Evolutionary conservation across 2,888 invertebrate genomes (phyloP).

Genomic region (Alitta virens): DNA sequence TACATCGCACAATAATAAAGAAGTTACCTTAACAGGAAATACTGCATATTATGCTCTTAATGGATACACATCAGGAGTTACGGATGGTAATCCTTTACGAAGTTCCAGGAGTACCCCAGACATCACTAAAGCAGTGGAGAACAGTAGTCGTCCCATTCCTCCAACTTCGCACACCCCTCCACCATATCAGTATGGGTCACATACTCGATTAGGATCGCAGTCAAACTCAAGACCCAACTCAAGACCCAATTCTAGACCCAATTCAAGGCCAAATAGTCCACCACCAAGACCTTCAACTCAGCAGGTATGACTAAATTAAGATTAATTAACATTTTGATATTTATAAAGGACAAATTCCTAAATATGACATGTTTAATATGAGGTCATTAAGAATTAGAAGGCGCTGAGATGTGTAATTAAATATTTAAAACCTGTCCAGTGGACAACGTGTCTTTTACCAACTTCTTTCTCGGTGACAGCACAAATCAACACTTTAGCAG

Average conservation of each 20-base stretch:
- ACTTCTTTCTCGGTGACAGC: too few species aligned
- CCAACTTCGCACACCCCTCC: slow-evolving; percentile 17
- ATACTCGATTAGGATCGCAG: neutral
- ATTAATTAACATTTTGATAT: too few species aligned
- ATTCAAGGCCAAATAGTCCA: neutral
- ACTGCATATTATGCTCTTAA: neutral
- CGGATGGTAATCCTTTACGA: slow-evolving; percentile 3
- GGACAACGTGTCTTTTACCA: too few species aligned
- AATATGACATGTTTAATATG: too few species aligned
- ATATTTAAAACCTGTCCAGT: too few species aligned
- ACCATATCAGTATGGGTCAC: slow-evolving; percentile 3
- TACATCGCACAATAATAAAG: neutral
- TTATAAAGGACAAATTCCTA: too few species aligned
- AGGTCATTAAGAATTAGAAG: too few species aligned
- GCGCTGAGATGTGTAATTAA: too few species aligned
- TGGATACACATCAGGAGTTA: slow-evolving; percentile 5
- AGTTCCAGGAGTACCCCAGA: slow-evolving; percentile 15
- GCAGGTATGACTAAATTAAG: too few species aligned
- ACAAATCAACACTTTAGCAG: too few species aligned
- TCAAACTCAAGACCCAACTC: neutral
- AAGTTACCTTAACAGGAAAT: too few species aligned
- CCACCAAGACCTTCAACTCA: slow-evolving; percentile 3
- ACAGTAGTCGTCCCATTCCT: neutral
- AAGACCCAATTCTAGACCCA: too few species aligned
- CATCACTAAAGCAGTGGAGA: slow-evolving; percentile 6